phyloP scores from a whole-genome alignment of 2,113 vertebrate species.

The Dipodomys ordii region DNA sequence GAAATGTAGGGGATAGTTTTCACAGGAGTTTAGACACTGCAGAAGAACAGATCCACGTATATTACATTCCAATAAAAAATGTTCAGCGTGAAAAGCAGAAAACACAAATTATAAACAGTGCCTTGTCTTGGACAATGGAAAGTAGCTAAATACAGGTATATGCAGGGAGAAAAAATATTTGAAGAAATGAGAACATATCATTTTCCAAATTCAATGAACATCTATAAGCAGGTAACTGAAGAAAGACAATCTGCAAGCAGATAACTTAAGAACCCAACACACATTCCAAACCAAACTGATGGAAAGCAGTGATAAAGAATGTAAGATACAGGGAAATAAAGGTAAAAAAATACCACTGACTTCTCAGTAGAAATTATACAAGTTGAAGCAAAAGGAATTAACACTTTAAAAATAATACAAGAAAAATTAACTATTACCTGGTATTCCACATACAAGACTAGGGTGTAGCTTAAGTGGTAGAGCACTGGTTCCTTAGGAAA shows the following conservation, averaged over 20 bases:
- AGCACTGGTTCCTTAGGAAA: no score
- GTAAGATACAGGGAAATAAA: background rate
- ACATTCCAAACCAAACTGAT: background rate
- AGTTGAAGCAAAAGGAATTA: slow-evolving; percentile 29
- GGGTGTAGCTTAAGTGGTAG: no score
- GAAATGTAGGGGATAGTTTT: background rate
- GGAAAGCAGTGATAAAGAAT: slow-evolving; percentile 9
- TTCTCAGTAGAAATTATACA: background rate
- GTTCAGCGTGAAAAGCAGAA: background rate
- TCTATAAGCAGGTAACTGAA: background rate
- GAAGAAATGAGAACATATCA: background rate
- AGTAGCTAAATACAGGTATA: background rate
- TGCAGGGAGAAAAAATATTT: background rate
- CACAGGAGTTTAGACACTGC: background rate
- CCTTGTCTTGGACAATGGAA: background rate
- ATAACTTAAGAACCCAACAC: background rate
- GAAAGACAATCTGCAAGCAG: background rate
- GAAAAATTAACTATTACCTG: background rate
- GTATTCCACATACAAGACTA: no score
- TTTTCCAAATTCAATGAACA: slow-evolving; percentile 22
- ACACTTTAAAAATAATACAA: background rate
- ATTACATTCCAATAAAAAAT: background rate
- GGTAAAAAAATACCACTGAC: background rate
- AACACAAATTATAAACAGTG: slow-evolving; percentile 4
- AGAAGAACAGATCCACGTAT: background rate